Conservation (phyloP, 2,113 vertebrate species). For the Mormyrus iriodes region DNA sequence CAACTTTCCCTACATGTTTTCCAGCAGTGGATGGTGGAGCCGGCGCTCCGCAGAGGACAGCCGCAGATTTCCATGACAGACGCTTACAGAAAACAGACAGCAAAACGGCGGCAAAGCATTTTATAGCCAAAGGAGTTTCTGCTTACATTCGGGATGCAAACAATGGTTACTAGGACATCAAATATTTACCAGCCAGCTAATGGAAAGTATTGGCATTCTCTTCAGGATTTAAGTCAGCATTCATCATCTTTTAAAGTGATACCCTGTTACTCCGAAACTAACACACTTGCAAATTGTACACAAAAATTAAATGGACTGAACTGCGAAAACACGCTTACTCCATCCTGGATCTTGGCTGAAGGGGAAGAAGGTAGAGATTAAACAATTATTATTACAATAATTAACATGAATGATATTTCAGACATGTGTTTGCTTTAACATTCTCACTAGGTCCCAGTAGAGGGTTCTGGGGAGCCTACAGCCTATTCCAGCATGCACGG, state of each 20-base stretch:
- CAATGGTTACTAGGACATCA: slow-evolving; percentile 28
- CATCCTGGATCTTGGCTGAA: neutral
- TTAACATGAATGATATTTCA: neutral
- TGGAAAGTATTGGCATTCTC: neutral
- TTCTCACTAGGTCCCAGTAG: neutral
- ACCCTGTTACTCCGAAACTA: neutral
- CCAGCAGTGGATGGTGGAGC: neutral
- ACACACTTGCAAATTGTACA: neutral
- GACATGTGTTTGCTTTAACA: neutral
- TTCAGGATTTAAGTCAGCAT: neutral
- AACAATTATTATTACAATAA: neutral
- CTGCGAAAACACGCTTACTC: neutral
- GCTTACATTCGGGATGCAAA: slow-evolving; percentile 10
- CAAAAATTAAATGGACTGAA: neutral
- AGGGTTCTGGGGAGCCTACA: neutral
- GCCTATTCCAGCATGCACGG: neutral
- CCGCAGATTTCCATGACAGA: slow-evolving; percentile 32
- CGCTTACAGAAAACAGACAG: slow-evolving; percentile 26
- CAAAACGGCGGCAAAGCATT: slow-evolving; percentile 15
- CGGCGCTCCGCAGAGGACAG: slow-evolving; percentile 23
- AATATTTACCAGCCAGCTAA: slow-evolving; percentile 23
- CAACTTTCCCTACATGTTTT: neutral
- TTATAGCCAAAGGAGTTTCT: slow-evolving; percentile 13
- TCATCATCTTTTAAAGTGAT: slow-evolving; percentile 3
- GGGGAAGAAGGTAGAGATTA: neutral